Conservation (phyloP, 37 sponge, comb jelly and placozoan species). For the Bolinopsis microptera region DNA sequence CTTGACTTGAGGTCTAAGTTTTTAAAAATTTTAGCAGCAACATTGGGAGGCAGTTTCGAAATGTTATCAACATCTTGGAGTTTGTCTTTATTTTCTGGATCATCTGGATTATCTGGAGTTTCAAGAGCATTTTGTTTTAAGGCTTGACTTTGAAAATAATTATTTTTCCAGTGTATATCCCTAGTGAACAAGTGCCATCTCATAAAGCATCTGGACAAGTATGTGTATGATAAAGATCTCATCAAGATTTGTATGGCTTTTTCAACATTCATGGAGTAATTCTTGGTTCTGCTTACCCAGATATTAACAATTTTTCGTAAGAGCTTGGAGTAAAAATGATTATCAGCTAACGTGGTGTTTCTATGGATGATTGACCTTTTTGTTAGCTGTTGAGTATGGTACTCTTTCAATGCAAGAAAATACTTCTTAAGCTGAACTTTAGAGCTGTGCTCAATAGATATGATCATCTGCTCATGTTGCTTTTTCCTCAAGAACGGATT, state of each 20-base stretch:
- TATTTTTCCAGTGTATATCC: slow-evolving; percentile 65
- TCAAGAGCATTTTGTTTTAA: neutral
- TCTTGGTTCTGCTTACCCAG: neutral
- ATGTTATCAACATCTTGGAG: slow-evolving; percentile 18
- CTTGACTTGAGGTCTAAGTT: slow-evolving; percentile 14
- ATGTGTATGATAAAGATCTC: slow-evolving; percentile 28
- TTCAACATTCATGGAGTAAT: neutral
- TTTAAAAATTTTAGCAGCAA: slow-evolving; percentile 36
- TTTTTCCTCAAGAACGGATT: slow-evolving; percentile 19
- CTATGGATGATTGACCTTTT: neutral
- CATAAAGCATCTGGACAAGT: slow-evolving; percentile 10
- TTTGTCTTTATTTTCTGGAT: neutral
- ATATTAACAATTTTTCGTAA: neutral
- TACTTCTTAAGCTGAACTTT: slow-evolving; percentile 15
- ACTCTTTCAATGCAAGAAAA: neutral
- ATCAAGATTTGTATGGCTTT: slow-evolving; percentile 9
- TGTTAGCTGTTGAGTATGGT: neutral
- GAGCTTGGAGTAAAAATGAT: slow-evolving; percentile 1
- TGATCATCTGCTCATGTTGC: slow-evolving; percentile 37
- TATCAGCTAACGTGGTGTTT: neutral
- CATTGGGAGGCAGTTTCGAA: neutral
- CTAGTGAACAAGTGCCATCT: slow-evolving; percentile 18
- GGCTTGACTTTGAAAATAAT: slow-evolving; percentile 52
- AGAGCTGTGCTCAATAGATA: neutral
- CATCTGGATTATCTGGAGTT: neutral